Evolutionary conservation across 2,797 vertebrate species (phyloP).

Genomic region (Margarornis squamiger): DNA sequence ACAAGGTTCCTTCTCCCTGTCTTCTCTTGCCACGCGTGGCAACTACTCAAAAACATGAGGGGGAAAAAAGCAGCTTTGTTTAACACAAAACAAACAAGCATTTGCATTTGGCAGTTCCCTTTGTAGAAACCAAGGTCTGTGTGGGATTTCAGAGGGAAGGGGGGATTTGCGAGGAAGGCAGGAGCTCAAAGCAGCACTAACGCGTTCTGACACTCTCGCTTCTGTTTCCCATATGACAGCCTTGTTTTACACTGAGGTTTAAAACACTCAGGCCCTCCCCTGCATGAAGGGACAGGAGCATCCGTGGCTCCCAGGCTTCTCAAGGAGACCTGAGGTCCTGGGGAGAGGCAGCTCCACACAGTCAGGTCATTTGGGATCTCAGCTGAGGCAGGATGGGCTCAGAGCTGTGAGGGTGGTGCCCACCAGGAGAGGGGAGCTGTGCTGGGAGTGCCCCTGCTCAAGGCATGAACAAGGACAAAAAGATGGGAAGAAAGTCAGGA

Average conservation of each 20-base stretch:
- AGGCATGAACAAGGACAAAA: background rate
- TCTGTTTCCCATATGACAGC: background rate
- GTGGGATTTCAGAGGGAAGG: background rate
- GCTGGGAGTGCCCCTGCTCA: too few relatives aligned
- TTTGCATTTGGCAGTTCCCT: background rate
- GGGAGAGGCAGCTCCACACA: background rate
- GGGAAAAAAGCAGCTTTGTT: background rate
- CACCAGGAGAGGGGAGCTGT: background rate
- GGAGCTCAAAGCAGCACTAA: background rate
- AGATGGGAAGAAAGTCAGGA: background rate
- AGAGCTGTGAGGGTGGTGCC: background rate
- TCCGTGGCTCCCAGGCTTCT: background rate
- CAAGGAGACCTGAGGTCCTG: background rate
- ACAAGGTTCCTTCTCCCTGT: background rate
- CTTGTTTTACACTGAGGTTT: background rate
- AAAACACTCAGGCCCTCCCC: background rate
- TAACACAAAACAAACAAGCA: background rate
- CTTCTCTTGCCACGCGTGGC: background rate
- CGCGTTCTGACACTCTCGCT: background rate
- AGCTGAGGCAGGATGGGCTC: fast-evolving
- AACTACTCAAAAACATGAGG: background rate
- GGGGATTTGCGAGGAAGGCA: background rate
- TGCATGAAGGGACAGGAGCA: fast-evolving
- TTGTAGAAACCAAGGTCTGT: background rate
- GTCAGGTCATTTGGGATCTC: background rate